These are phyloP conservation scores for Drosophila prostipennis DNA, from an alignment of 2,888 invertebrate species.

Conservation along the genomic window DNA sequence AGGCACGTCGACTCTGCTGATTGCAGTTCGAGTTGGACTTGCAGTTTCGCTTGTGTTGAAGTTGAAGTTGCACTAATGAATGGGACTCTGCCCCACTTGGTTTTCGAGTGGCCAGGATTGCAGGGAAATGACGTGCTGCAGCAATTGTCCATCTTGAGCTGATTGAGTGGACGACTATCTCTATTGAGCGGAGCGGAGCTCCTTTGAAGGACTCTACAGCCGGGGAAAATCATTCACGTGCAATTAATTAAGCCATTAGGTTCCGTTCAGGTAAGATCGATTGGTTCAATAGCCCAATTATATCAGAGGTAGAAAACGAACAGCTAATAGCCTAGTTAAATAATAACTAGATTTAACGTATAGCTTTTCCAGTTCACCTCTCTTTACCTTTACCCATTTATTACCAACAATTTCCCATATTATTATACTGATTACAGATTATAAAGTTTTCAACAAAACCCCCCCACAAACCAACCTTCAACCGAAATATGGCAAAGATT, in stretches of 20 bases:
- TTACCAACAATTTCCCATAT: too few species aligned
- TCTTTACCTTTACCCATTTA: not conserved
- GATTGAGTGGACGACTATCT: constrained; percentile 67
- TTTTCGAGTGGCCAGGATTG: constrained; percentile 63
- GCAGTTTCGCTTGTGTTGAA: constrained; percentile 4
- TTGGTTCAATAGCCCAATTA: not conserved
- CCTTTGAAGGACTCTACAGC: constrained; percentile 23
- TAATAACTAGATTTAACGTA: not conserved
- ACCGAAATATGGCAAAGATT: not conserved
- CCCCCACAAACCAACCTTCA: not conserved
- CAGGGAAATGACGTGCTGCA: constrained; percentile 51
- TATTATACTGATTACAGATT: not conserved
- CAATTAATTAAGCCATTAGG: constrained; percentile 51
- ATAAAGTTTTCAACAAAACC: not conserved
- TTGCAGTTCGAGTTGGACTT: constrained; percentile 42
- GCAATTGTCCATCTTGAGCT: constrained; percentile 44
- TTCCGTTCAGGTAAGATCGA: constrained; percentile 11
- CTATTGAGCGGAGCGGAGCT: constrained; percentile 42
- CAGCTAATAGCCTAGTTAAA: not conserved
- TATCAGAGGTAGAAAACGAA: not conserved
- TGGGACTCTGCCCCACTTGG: constrained; percentile 42
- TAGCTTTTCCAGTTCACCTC: not conserved
- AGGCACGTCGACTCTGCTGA: constrained; percentile 62
- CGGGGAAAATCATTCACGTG: constrained; percentile 28
- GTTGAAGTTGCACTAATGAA: constrained; percentile 57